Percentiles rank a stretch among this genome's conserved stretches.
phyloP scores from a whole-genome alignment of 1,140 invertebrate species.

The Drosophila willistoni region DNA sequence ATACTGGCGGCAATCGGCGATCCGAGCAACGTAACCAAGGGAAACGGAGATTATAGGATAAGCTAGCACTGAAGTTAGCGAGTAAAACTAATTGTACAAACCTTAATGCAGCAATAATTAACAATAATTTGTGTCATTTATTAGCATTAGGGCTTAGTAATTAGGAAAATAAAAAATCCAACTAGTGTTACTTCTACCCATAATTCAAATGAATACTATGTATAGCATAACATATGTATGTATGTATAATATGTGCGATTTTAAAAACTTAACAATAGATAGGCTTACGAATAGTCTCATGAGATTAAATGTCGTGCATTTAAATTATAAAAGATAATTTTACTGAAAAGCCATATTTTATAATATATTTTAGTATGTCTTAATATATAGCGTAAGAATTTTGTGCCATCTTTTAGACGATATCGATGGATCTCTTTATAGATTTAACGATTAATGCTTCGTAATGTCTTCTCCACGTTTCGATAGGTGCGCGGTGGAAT shows the following conservation, averaged over 20 bases:
- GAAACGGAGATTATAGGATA: conserved; percentile 32
- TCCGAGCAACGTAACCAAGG: conserved; percentile 61
- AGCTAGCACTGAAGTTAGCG: not conserved
- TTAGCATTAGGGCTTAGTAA: conserved; percentile 31
- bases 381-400: conserved; percentile 24
- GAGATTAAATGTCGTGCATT: too few relatives aligned
- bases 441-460: conserved; percentile 60
- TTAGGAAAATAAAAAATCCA: conserved; percentile 12
- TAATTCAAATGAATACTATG: too few relatives aligned
- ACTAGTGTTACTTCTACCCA: not conserved
- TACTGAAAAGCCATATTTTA: not conserved
- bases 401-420: not conserved
- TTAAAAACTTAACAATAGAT: too few relatives aligned
- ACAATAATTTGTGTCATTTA: conserved; percentile 35
- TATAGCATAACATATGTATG: too few relatives aligned
- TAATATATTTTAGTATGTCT: too few relatives aligned
- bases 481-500: conserved; percentile 87
- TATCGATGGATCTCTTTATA: too few relatives aligned
- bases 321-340: too few relatives aligned
- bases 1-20: conserved; percentile 53
- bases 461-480: conserved; percentile 87
- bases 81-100: conserved; percentile 12
- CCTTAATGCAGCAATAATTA: conserved; percentile 7
- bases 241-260: too few relatives aligned
- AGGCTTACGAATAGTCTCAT: too few relatives aligned